Conservation (phyloP, 2,113 vertebrate genomes). For the Vulpes ferrilata region DNA sequence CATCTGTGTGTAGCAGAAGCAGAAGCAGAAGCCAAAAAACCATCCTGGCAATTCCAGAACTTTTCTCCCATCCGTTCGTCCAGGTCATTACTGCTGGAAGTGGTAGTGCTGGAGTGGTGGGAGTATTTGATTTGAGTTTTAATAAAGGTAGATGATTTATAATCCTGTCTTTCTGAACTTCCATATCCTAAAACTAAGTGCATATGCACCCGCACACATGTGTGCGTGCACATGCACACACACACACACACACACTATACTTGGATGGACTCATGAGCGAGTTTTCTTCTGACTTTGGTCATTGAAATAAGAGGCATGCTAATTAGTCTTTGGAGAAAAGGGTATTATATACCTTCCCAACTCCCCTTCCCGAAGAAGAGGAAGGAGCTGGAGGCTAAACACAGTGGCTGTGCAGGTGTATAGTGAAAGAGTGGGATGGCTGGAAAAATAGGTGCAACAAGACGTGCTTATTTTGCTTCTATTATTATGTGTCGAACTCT, state of each 20-base stretch:
- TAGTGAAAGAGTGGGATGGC: background rate
- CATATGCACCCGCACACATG: no score
- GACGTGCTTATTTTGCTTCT: background rate
- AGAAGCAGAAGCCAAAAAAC: background rate
- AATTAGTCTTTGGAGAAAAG: background rate
- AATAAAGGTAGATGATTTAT: background rate
- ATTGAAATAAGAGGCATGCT: background rate
- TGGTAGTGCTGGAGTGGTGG: background rate
- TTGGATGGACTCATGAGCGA: background rate
- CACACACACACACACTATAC: background rate
- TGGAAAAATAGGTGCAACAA: background rate
- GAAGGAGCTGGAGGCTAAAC: background rate
- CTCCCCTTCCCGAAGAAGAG: background rate
- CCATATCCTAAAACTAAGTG: background rate
- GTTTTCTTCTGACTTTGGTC: background rate
- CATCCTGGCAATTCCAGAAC: background rate
- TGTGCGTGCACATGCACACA: no score
- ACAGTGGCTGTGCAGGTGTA: background rate
- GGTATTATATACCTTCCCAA: background rate
- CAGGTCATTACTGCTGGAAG: background rate
- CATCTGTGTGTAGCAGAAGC: background rate
- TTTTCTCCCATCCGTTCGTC: background rate
- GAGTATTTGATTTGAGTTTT: background rate
- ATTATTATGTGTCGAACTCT: background rate
- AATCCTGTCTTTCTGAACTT: background rate